Evolutionary conservation across 1,140 invertebrate genomes (phyloP).

Genomic region (Drosophila kepulauana): DNA sequence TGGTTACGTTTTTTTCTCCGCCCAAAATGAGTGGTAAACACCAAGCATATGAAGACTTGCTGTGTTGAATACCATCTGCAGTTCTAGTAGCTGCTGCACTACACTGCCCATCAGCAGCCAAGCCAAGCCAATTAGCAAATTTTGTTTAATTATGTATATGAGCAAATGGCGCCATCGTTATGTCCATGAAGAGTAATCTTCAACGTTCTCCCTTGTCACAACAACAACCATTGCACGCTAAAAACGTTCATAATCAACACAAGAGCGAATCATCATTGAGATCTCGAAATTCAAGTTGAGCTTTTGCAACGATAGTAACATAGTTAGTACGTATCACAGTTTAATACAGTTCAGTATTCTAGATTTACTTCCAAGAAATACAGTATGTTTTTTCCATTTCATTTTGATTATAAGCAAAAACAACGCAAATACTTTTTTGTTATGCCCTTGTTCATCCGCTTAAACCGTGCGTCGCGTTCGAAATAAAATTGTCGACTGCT

Average conservation of each 20-base stretch:
- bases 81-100: conserved; percentile 10
- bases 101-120: background rate
- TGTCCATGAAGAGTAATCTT: conserved; percentile 3
- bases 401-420: background rate
- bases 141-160: conserved; percentile 71
- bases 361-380: background rate
- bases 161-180: conserved; percentile 51
- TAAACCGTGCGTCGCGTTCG: conserved; percentile 66
- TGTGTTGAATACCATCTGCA: background rate
- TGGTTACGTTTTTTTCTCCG: background rate
- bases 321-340: background rate
- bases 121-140: conserved; percentile 63
- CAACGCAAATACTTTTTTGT: conserved; percentile 29
- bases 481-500: conserved; percentile 69
- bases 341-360: conserved; percentile 2
- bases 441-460: conserved; percentile 41
- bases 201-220: no score
- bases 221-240: background rate
- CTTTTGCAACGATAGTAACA: background rate
- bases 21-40: conserved; percentile 23
- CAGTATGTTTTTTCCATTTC: background rate
- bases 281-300: background rate
- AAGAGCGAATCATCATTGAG: background rate
- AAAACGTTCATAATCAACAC: conserved; percentile 23
- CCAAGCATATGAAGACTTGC: conserved; percentile 39